Evolutionary conservation across 2,113 vertebrate genomes (phyloP), one percentile per base, ranked within the genome.

Genomic region (Boulengeromyrus knoepffleri): DNA sequence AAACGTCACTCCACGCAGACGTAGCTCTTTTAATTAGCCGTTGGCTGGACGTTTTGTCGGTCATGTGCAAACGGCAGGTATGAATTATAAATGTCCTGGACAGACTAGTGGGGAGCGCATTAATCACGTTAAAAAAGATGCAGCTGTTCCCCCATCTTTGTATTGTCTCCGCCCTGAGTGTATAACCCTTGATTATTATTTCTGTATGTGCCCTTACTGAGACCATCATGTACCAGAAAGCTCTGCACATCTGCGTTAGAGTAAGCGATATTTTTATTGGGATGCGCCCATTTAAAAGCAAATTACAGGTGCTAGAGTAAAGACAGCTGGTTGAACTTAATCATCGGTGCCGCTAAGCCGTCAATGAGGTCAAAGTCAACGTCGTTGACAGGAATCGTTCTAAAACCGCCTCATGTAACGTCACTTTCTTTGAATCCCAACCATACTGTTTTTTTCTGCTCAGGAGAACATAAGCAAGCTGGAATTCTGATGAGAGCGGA

Each of bases 401-500:
- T 88, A 39, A 88, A 31, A 83, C 24, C 91, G 90, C 90, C 77
- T 91, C 93, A 93, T 92, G 92, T 92, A 91, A 91, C 93, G 93
- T 89, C 90, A 91, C 91, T 94, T 93, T 92, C 92, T 91, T 42
- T 13, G 21, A n/a, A 83, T 49, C 92, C 88, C n/a, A 89, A 93
- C 93, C 94, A 92, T 92, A 91, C 92, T 93, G 92, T 70, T 52
- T 39, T 47, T 36, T 89, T 24, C 12, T 7, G 5, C 77, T 12
- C 49, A 36, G 49, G 27, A 93, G 93, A 90, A 94, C 93, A 90
- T 92, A 93, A 92, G 92, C 93, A 93, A 92, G 93, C 92, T 93
- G 92, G 91, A 94, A 94, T 94, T 93, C 94, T 95, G 93, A 92
- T 94, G 94, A 93, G 94, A 93, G 94, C 95, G 94, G 92, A 94